Evolutionary conservation across 2,113 vertebrate species (phyloP).

Genomic region (Taxidea taxus): DNA sequence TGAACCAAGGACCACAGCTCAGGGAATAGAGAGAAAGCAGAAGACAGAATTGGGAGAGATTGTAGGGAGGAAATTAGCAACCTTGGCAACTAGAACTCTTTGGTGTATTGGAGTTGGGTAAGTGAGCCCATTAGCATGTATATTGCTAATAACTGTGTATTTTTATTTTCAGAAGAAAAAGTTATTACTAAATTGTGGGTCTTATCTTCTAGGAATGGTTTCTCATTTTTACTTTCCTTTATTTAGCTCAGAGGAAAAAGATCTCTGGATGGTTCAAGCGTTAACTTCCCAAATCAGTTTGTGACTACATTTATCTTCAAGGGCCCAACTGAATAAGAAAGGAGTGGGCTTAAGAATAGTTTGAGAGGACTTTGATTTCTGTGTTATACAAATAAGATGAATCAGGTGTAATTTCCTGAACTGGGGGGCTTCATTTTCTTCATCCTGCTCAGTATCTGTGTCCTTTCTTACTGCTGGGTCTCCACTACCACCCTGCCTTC

Average conservation of each 20-base stretch:
- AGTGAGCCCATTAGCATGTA: background rate
- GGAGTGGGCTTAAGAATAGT: background rate
- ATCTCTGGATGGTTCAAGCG: background rate
- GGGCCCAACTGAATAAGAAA: background rate
- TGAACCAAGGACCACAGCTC: background rate
- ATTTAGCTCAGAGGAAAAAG: background rate
- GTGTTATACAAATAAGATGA: background rate
- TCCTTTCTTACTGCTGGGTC: background rate
- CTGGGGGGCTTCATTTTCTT: background rate
- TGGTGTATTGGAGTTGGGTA: background rate
- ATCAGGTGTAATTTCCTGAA: background rate
- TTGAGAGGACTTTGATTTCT: background rate
- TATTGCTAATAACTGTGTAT: background rate
- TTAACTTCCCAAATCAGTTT: background rate
- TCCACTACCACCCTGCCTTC: background rate
- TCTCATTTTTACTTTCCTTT: background rate
- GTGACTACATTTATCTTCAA: background rate
- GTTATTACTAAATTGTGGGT: background rate
- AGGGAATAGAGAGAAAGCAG: background rate
- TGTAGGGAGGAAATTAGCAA: background rate
- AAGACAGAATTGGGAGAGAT: background rate
- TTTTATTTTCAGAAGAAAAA: background rate
- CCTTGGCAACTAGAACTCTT: background rate
- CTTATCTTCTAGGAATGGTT: background rate
- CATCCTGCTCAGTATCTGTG: background rate